These are phyloP conservation scores for Cephonodes hylas DNA, from an alignment of 2,888 invertebrate species.

Conservation along the genomic window DNA sequence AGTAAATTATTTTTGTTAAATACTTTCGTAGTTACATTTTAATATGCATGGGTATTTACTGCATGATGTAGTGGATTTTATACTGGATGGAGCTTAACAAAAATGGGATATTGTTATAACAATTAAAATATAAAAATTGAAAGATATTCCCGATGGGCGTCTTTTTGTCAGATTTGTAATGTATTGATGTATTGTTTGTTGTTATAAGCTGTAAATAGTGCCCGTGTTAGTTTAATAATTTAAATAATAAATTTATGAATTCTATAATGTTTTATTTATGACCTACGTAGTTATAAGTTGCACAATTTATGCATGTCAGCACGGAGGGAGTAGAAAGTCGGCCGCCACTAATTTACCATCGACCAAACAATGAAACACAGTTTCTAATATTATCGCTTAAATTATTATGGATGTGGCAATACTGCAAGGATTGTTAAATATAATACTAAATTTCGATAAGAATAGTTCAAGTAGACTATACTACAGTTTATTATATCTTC, in stretches of 20 bases:
- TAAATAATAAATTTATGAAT: conserved; percentile 63
- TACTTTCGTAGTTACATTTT: conserved; percentile 44
- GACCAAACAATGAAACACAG: background rate
- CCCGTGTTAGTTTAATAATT: conserved; percentile 65
- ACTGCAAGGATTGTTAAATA: background rate
- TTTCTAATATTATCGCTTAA: conserved; percentile 19
- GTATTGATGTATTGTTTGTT: conserved; percentile 26
- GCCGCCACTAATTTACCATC: conserved; percentile 23
- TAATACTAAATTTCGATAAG: too few relatives aligned
- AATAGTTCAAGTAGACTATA: too few relatives aligned
- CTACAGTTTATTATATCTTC: too few relatives aligned
- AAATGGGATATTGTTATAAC: conserved; percentile 16
- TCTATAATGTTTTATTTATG: conserved; percentile 64
- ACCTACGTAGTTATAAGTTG: conserved; percentile 36
- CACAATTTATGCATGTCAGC: conserved; percentile 42
- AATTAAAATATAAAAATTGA: conserved; percentile 7
- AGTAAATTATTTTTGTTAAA: conserved; percentile 57
- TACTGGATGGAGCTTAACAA: conserved; percentile 33
- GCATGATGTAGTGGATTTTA: conserved; percentile 48
- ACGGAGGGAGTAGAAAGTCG: conserved; percentile 25
- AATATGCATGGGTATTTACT: conserved; percentile 61
- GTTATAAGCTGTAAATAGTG: conserved; percentile 58
- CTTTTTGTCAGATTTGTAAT: conserved; percentile 12
- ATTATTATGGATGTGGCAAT: conserved; percentile 15
- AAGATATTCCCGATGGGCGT: background rate